Conservation (phyloP, 2,888 invertebrate species). For the Plagiodera versicolora region DNA sequence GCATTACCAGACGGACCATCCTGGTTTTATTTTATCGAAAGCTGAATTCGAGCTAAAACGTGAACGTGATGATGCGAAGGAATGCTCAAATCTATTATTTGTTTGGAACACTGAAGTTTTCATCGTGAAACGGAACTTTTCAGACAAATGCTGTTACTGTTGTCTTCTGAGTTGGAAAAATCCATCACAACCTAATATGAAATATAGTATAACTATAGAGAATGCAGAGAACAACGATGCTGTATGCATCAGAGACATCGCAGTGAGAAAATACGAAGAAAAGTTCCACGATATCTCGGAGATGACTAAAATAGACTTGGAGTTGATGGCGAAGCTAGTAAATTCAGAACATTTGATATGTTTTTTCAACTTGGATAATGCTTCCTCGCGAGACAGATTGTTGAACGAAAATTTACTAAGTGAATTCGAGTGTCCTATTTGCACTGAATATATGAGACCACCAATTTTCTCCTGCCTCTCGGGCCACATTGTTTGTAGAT, state of each 20-base stretch:
- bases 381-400: neutral
- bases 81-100: neutral
- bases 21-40: too few relatives aligned
- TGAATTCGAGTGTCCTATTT: slow-evolving; percentile 10
- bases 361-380: neutral
- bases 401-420: neutral
- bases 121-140: neutral
- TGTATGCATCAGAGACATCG: neutral
- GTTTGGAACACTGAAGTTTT: neutral
- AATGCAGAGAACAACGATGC: neutral
- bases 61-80: neutral
- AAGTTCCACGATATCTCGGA: neutral
- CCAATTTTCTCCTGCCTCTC: neutral
- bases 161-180: neutral
- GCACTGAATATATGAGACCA: slow-evolving; percentile 4
- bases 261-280: neutral
- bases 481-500: slow-evolving; percentile 4
- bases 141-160: neutral
- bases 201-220: neutral
- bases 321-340: neutral
- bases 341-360: neutral
- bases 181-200: neutral
- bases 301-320: neutral
- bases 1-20: too few relatives aligned
- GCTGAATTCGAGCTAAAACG: too few relatives aligned